A percentile compares a stretch with the other conserved stretches of the same genome.
phyloP scores from a whole-genome alignment of 2,113 vertebrate genomes.

The Xenopus laevis region DNA sequence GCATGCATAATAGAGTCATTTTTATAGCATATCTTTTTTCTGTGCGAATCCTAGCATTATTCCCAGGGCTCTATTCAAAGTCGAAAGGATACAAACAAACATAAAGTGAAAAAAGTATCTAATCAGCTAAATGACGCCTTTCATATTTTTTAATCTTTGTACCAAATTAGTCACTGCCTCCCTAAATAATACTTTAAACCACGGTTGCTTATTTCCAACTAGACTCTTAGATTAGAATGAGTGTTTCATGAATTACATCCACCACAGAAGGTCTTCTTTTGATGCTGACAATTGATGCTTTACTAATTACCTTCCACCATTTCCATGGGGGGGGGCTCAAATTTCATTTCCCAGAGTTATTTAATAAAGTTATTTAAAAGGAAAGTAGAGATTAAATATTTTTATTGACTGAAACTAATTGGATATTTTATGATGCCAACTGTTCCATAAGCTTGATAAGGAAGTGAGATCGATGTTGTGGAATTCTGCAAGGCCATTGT shows the following conservation, averaged over 20 bases:
- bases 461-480: conserved; percentile 22
- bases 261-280: conserved; percentile 5
- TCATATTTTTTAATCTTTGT: not conserved
- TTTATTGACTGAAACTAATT: conserved; percentile 46
- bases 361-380: conserved; percentile 41
- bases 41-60: not conserved
- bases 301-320: conserved; percentile 28
- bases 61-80: not conserved
- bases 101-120: not conserved
- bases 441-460: conserved; percentile 16
- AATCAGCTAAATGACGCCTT: not conserved
- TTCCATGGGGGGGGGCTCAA: conserved; percentile 6
- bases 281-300: conserved; percentile 24
- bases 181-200: not conserved
- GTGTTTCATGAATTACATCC: conserved; percentile 6
- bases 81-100: not conserved
- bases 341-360: conserved; percentile 27
- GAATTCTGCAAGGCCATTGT: conserved; percentile 26
- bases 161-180: not conserved
- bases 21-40: not conserved
- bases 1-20: not conserved
- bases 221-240: not conserved
- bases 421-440: conserved; percentile 33
- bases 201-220: not conserved
- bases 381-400: conserved; percentile 41